Base-by-base conservation (phyloP, 1,140 invertebrate genomes). In the Sitophilus oryzae region DNA sequence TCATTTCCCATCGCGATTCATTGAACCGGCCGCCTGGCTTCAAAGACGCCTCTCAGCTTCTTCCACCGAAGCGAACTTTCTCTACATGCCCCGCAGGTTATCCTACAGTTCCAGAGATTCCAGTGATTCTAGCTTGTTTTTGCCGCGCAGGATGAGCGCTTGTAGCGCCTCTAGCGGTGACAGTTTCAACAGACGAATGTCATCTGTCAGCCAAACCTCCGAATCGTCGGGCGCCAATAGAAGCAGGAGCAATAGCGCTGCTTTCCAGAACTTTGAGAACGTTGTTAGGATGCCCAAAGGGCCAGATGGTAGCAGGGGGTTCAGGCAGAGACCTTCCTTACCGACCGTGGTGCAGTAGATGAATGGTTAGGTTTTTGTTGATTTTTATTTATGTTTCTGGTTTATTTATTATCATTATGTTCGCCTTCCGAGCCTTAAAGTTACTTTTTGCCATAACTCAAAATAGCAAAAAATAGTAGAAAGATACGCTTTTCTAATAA, bases 261-360 rank as follows among this genome's bases (percentile, higher is more conserved):
- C 76, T 3, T 67, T 72, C 71, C 68, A 72, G 45, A 77, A 77
- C 61, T 76, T 76, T 14, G 84, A 84, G 41, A 84, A 84, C 58
- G 77, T 88, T 11, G 76, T 89, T n/a, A 78, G 91, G 25, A 76
- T 87, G 69, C 91, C 90, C 0, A 78, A 82, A 51, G 90, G 88
- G 5, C 91, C 91, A 2, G 89, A 92, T 72, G 89, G 89, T 18
- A 87, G 86, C 19, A 78, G 80, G 43, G 91, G 91, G 21, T 93
- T 93, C 72, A 74, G 69, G 14, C 67, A 67, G 50, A 60, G 65
- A 36, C 59, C 60, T 8, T 60, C 61, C 35, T 42, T 64, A 5
- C 58, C 57, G 6, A 56, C 54, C 1, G 46, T 56, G 10, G 54
- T 56, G 22, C 54, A 56, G 34, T 56, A 44, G 23, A n/a, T 2